Base-by-base conservation (phyloP, 2,888 invertebrate genomes). In the Crossocerus cetratus region DNA sequence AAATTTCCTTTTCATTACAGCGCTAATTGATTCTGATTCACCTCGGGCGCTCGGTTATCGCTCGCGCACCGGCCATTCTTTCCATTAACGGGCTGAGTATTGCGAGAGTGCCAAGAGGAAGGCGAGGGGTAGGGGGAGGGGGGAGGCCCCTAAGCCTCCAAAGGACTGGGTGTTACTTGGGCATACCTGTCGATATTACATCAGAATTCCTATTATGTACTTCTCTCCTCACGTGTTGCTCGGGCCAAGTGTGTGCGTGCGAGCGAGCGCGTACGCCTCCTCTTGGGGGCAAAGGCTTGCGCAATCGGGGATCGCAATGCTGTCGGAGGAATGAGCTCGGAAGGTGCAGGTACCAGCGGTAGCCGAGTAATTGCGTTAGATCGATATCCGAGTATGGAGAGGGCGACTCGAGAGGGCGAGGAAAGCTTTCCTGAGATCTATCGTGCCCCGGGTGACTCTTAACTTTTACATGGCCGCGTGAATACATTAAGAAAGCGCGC, bases 381-480 rank as follows among this genome's bases (percentile, higher is more conserved):
- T 83, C 83, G 83, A 83, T 83, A 78, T 77, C 72, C 71, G 65
- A 81, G 74, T 78, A 78, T 76, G 76, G 65, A 68, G 74, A 63
- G 18, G 61, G 60, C 55, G 63, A 54, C 23, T 20, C 21, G 49
- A 56, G 23, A 49, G 57, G 71, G 49, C 54, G 54, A 63, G 62
- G 63, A 74, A 70, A 63, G 79, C 74, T 80, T 78, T 74, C 83
- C 80, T 82, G 82, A 66, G 74, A 67, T 79, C 84, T 83, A 83
- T 83, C 84, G 83, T 69, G 69, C 76, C 83, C 69, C 68, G 72
- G 70, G 75, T 77, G 69, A 80, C 82, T 80, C 78, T 83, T 84
- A 80, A 84, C 84, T 83, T 84, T 84, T 83, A 84, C 84, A 83
- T 76, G 83, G 68, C 67, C 75, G 79, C 81, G 84, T 81, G 83